These are phyloP conservation scores for Leptocoma aspasia DNA, from an alignment of 2,113 vertebrate species.

Conservation along the genomic window DNA sequence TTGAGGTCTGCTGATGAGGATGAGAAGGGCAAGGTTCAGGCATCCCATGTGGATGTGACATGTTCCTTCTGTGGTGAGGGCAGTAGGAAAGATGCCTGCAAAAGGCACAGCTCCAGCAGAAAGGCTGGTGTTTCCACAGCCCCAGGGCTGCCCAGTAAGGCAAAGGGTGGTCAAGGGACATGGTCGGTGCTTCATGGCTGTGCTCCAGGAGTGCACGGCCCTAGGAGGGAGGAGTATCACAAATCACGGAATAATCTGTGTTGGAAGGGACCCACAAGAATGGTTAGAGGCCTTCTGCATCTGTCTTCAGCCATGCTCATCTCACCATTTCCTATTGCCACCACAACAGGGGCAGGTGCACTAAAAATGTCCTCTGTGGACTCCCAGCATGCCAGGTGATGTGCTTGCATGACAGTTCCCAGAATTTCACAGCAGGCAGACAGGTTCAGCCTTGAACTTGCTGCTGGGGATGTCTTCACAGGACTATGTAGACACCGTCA, in stretches of 20 bases:
- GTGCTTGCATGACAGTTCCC: neutral
- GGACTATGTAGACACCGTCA: neutral
- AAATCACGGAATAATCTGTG: neutral
- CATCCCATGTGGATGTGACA: fast-evolving
- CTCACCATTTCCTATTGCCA: neutral
- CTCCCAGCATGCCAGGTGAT: neutral
- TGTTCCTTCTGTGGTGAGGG: fast-evolving
- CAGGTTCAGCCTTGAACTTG: neutral
- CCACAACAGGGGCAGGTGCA: neutral
- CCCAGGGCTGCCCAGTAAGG: neutral
- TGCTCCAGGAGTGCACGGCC: neutral
- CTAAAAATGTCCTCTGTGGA: neutral
- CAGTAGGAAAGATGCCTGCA: neutral
- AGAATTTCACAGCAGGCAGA: neutral
- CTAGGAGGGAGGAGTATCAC: neutral
- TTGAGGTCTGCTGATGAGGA: neutral
- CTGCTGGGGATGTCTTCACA: neutral
- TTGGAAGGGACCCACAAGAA: neutral
- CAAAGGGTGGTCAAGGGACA: neutral
- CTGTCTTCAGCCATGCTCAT: neutral
- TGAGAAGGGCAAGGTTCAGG: neutral
- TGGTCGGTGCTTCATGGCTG: too few relatives aligned
- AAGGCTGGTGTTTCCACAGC: neutral
- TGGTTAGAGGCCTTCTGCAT: neutral
- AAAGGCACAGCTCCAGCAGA: neutral